Evolutionary conservation across 1,140 invertebrate species (phyloP), one percentile per base, ranked within the genome.

Genomic region (Druon quercuslanigerum): DNA sequence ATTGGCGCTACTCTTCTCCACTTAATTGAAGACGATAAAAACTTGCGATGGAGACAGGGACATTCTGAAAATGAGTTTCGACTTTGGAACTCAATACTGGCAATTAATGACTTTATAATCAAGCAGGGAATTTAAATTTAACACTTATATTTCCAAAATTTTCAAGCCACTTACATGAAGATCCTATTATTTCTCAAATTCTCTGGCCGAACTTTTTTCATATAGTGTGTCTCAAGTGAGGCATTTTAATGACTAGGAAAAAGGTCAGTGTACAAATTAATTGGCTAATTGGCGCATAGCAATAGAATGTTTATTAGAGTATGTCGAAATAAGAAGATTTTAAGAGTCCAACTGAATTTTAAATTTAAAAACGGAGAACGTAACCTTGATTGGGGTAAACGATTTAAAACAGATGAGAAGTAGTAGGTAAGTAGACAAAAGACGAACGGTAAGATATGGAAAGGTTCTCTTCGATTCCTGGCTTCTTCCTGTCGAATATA

Each of bases 401-500:
- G 7, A 12, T 60, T 60, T 16, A 6, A 60, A 60, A 14, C 20
- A 60, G 20, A 13, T 14, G 33, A 33, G 16, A 33, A 33, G 11
- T 14, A 60, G 14, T 60, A 25, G 2, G 5, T 14, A 14, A 17
- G 17, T 12, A 57, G 19, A 57, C 11, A 57, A 57, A 57, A 57
- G 19, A 20, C 25, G 54, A 40, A 66, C 16, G 25, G 25, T 46
- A 66, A 66, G 12, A 66, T 66, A 66, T 13, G 12, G 33, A 33
- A 25, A 60, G 33, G 56, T 0, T 60, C 9, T 66, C 60, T 14
- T 66, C 77, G 74, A 81, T 83, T 79, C 76, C 74, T 81, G 54
- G 74, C 81, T 72, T 57, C 74, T 72, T 74, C 74, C 73, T 60
- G 46, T 50, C 77, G 52, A 79, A 83, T 83, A 80, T 78, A 82